phyloP scores from a whole-genome alignment of 1,140 invertebrate genomes.

The Hyles vespertilio region DNA sequence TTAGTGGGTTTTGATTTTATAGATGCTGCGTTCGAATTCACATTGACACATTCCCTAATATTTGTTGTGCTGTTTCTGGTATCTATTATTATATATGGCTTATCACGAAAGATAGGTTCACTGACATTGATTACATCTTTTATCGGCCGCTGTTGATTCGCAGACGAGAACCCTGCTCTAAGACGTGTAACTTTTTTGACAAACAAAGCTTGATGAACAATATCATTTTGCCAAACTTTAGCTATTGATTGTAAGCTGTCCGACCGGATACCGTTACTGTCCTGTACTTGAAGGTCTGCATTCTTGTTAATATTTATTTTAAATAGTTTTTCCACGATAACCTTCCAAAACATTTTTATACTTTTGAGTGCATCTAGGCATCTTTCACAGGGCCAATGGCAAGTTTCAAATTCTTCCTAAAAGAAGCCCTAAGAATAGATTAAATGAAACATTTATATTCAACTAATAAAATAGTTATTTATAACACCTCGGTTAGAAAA shows the following conservation, averaged over 20 bases:
- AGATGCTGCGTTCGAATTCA: background rate
- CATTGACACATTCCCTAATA: background rate
- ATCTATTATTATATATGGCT: no score
- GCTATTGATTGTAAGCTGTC: constrained; percentile 38
- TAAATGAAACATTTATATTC: background rate
- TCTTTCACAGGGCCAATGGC: constrained; percentile 62
- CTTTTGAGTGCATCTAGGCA: constrained; percentile 58
- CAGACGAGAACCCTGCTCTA: no score
- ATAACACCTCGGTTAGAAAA: no score
- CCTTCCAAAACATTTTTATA: constrained; percentile 67
- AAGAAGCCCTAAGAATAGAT: constrained; percentile 7
- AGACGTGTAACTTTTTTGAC: constrained; percentile 38
- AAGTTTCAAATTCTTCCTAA: constrained; percentile 63
- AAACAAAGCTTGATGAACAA: constrained; percentile 43
- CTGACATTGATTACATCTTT: no score
- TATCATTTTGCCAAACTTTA: constrained; percentile 49
- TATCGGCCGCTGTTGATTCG: no score
- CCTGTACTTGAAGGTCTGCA: constrained; percentile 19
- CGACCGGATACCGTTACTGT: constrained; percentile 12
- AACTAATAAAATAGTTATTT: background rate
- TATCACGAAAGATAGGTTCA: no score
- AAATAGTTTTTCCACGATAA: constrained; percentile 57
- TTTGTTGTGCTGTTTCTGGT: no score
- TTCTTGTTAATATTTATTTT: constrained; percentile 37
- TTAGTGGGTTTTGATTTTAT: background rate